phyloP scores from a whole-genome alignment of 1,140 invertebrate species.

The Heliconius nattereri region DNA sequence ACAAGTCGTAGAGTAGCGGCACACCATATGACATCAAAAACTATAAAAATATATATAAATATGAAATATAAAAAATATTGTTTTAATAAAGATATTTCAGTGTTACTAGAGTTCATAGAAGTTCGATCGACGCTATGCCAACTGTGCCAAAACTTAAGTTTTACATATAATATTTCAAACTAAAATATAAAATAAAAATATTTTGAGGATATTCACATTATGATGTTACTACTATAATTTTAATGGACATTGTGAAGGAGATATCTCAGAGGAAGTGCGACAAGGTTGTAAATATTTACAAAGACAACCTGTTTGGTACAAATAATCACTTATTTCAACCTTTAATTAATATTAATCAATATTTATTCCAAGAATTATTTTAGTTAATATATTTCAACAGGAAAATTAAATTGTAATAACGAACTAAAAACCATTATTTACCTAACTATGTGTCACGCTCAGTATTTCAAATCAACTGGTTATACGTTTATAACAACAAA shows the following conservation, averaged over 20 bases:
- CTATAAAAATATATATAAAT: too few relatives aligned
- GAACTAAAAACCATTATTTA: conserved; percentile 28
- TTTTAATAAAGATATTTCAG: neutral
- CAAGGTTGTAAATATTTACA: neutral
- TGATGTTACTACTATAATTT: neutral
- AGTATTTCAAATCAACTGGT: conserved; percentile 6
- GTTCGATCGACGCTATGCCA: neutral
- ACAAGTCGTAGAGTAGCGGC: too few relatives aligned
- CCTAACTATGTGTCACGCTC: conserved; percentile 31
- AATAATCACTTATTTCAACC: conserved; percentile 14
- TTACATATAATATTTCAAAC: neutral
- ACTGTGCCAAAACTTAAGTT: neutral
- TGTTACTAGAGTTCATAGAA: neutral
- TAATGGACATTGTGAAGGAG: neutral
- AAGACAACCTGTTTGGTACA: conserved; percentile 1
- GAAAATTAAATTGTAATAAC: conserved; percentile 33
- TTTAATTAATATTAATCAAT: conserved; percentile 19
- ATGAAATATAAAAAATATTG: neutral
- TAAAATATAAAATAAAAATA: neutral
- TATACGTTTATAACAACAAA: conserved; percentile 15
- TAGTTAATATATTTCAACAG: conserved; percentile 28
- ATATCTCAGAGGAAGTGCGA: neutral
- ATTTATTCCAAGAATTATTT: conserved; percentile 32
- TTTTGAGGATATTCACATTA: neutral
- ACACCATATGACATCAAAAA: too few relatives aligned